Conservation (phyloP, 2,113 vertebrate genomes). For the Anhinga rufa region DNA sequence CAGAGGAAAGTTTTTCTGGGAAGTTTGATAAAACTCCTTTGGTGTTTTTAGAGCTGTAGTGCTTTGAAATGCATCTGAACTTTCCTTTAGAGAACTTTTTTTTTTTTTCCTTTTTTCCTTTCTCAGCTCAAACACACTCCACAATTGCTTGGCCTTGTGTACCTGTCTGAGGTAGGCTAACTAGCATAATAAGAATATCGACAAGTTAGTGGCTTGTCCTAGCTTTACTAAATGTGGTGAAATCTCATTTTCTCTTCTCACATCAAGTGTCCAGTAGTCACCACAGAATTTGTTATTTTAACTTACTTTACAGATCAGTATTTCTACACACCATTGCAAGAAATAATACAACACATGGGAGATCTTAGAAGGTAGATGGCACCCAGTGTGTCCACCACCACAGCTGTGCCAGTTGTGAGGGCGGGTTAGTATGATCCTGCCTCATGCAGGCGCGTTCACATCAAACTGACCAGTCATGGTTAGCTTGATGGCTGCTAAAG, state of each 20-base stretch:
- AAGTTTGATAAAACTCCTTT: conserved; percentile 35
- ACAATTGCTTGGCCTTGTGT: conserved; percentile 1
- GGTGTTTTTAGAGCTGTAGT: conserved; percentile 14
- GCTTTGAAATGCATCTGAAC: conserved; percentile 46
- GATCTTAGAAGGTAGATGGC: background rate
- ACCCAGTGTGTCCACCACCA: background rate
- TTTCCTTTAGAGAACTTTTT: background rate
- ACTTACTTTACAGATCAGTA: background rate
- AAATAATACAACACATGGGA: background rate
- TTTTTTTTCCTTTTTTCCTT: background rate
- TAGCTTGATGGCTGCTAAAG: background rate
- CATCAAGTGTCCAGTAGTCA: background rate
- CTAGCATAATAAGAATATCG: background rate
- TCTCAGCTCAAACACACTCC: background rate
- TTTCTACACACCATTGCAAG: background rate
- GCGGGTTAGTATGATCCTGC: background rate
- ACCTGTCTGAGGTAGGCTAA: background rate
- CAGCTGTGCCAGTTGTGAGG: background rate
- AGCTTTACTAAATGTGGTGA: background rate
- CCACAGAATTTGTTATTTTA: background rate
- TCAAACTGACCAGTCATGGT: background rate
- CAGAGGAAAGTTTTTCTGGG: conserved; percentile 24
- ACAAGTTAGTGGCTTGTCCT: background rate
- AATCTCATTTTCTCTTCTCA: background rate
- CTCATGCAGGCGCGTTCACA: background rate